phyloP scores from a whole-genome alignment of 2,888 invertebrate genomes.

The Mactromeris polynyma region DNA sequence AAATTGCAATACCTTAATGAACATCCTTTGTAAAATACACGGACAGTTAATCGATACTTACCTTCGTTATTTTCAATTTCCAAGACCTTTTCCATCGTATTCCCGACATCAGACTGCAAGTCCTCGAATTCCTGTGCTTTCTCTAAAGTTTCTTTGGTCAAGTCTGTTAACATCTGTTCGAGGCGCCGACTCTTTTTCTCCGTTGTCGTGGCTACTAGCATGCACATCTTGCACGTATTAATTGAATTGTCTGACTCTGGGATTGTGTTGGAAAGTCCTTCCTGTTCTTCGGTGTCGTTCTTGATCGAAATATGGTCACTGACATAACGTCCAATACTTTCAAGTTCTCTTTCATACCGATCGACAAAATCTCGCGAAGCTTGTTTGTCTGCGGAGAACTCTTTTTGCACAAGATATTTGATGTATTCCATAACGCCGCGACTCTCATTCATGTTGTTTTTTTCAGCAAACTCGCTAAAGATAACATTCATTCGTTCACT shows the following conservation, averaged over 20 bases:
- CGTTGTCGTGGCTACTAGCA: not conserved
- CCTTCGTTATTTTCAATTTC: not conserved
- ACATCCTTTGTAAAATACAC: too few species aligned
- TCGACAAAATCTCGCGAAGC: not conserved
- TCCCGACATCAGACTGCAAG: not conserved
- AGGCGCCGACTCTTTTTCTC: not conserved
- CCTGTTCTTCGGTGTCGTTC: not conserved
- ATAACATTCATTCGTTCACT: not conserved
- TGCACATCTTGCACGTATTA: constrained; percentile 1
- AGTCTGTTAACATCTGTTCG: not conserved
- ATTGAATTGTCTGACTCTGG: not conserved
- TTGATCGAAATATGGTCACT: not conserved
- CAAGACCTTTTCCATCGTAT: not conserved
- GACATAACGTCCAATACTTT: constrained; percentile 7
- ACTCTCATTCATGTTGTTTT: not conserved
- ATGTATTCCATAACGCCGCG: not conserved
- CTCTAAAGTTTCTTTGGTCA: not conserved
- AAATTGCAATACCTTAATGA: too few species aligned
- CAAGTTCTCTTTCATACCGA: not conserved
- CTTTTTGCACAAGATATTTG: not conserved
- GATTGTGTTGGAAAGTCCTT: not conserved
- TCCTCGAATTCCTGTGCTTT: not conserved
- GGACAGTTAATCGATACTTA: not conserved
- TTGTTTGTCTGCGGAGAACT: not conserved
- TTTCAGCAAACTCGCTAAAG: not conserved